Evolutionary conservation across 2,888 invertebrate genomes (phyloP).

Genomic region (Cheilosia vernalis): DNA sequence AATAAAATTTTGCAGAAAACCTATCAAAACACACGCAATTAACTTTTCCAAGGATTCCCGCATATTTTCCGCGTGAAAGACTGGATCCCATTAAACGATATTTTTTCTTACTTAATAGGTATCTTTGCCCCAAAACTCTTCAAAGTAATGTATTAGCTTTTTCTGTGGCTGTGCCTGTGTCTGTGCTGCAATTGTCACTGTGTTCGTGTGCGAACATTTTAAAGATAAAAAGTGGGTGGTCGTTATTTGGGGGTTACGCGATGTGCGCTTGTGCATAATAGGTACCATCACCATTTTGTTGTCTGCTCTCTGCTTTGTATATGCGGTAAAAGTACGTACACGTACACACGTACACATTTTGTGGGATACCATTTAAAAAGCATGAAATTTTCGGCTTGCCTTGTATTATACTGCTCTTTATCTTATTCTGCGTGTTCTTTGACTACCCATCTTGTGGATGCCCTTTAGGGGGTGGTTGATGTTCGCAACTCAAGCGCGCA

Average conservation of each 20-base stretch:
- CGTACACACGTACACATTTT: conserved; percentile 14
- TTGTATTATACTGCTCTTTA: not conserved
- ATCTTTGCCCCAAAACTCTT: not conserved
- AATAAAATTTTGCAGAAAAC: conserved; percentile 23
- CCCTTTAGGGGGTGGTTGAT: not conserved
- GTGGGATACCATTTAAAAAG: conserved; percentile 33
- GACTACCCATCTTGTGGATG: conserved; percentile 30
- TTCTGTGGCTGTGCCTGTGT: not conserved
- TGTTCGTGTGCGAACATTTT: conserved; percentile 7
- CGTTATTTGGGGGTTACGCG: conserved; percentile 43
- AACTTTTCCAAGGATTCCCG: not conserved
- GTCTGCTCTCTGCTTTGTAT: conserved; percentile 9
- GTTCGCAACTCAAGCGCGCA: conserved; percentile 9
- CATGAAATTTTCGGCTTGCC: conserved; percentile 33
- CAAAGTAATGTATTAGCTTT: not conserved
- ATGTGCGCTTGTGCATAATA: conserved; percentile 70
- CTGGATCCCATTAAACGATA: conserved; percentile 11
- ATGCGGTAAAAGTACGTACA: not conserved
- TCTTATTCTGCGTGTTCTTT: conserved; percentile 1
- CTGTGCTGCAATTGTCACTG: not conserved
- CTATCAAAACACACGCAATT: not conserved
- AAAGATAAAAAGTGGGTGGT: conserved; percentile 57
- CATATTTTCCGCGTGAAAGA: conserved; percentile 29
- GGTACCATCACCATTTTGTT: conserved; percentile 63
- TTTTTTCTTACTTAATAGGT: not conserved